Percentiles rank a stretch among this genome's conserved stretches.
These are phyloP conservation scores for Cygnus atratus DNA, from an alignment of 2,113 vertebrate genomes.

Conservation along the genomic window DNA sequence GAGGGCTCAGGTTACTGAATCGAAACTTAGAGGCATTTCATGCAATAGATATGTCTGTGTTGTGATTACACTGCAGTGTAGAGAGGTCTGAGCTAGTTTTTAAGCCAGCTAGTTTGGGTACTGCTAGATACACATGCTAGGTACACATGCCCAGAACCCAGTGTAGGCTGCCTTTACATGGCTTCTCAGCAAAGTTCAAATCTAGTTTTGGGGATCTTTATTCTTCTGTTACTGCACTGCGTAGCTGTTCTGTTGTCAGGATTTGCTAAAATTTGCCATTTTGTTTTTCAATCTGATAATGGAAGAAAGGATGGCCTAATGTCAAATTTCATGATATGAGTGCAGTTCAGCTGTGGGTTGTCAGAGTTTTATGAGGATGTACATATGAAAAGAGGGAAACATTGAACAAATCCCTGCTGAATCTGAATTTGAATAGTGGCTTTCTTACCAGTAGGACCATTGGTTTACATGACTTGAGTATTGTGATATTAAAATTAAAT, in stretches of 20 bases:
- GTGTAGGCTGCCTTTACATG: background rate
- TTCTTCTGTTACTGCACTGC: background rate
- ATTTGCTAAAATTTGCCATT: background rate
- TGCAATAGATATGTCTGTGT: background rate
- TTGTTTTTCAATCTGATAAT: background rate
- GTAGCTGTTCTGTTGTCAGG: background rate
- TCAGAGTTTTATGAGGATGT: background rate
- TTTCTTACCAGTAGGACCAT: constrained; percentile 26
- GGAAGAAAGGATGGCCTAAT: background rate
- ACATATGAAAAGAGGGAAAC: background rate
- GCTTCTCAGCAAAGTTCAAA: background rate
- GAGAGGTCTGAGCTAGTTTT: background rate
- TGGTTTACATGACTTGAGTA: constrained; percentile 21
- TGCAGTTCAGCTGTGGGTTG: background rate
- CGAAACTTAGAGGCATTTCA: background rate
- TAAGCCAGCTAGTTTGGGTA: background rate
- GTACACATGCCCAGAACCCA: background rate
- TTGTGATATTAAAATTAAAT: background rate
- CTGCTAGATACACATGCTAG: background rate
- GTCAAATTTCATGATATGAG: background rate
- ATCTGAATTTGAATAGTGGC: constrained; percentile 18
- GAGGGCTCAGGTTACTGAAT: background rate
- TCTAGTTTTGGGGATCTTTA: background rate
- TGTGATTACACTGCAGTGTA: background rate
- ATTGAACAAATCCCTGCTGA: background rate